Percentiles rank a stretch among this genome's conserved stretches.
These are phyloP conservation scores for Acleris sparsana DNA, from an alignment of 2,888 invertebrate genomes.

Conservation along the genomic window DNA sequence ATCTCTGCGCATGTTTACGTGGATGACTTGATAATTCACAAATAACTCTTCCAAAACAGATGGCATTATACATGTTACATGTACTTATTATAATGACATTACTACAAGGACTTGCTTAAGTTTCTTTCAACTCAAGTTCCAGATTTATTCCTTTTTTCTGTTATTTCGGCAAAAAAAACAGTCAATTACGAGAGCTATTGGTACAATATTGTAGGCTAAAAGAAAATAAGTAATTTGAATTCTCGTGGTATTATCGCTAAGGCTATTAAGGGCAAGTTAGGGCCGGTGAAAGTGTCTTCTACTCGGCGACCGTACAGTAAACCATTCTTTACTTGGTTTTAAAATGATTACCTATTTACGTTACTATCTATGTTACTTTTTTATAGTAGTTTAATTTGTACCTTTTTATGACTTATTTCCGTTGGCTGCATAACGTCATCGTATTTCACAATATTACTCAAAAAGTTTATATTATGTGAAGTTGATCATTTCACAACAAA, in stretches of 20 bases:
- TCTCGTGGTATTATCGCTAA: slow-evolving; percentile 23
- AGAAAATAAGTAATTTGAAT: slow-evolving; percentile 20
- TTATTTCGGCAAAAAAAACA: not conserved
- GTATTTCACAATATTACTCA: not conserved
- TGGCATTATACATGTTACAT: not conserved
- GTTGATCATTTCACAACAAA: not conserved
- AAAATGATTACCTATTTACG: slow-evolving; percentile 10
- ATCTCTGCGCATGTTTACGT: slow-evolving; percentile 29
- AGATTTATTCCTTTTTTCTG: not conserved
- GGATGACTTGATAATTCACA: slow-evolving; percentile 23
- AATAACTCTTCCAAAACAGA: slow-evolving; percentile 18
- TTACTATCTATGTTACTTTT: not conserved
- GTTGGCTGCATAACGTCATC: too few species aligned
- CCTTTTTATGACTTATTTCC: not conserved
- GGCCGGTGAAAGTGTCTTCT: slow-evolving; percentile 36
- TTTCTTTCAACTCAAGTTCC: not conserved
- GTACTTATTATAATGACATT: too few species aligned
- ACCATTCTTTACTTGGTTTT: slow-evolving; percentile 22
- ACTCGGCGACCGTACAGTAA: slow-evolving; percentile 9
- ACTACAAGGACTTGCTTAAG: too few species aligned
- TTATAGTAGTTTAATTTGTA: not conserved
- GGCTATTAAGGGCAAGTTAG: slow-evolving; percentile 37
- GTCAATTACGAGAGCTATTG: not conserved
- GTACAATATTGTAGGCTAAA: slow-evolving; percentile 12
- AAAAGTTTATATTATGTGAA: not conserved